Conservation (phyloP, 1,140 invertebrate genomes). For the Anastrepha obliqua region DNA sequence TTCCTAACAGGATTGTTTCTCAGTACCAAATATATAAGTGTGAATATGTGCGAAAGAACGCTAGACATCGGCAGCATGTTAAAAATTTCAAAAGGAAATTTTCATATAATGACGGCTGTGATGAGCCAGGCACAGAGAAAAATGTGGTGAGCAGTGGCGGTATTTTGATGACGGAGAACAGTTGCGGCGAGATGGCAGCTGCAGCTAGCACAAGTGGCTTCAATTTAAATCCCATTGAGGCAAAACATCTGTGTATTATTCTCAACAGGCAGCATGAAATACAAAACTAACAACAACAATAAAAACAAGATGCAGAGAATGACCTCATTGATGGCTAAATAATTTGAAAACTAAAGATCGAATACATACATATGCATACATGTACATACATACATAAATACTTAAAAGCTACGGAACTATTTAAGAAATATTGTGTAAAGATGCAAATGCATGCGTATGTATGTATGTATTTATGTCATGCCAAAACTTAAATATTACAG, state of each 20-base stretch:
- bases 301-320: background rate
- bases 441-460: too few relatives aligned
- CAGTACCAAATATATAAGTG: too few relatives aligned
- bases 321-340: too few relatives aligned
- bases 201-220: constrained; percentile 12
- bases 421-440: too few relatives aligned
- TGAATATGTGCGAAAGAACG: too few relatives aligned
- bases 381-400: too few relatives aligned
- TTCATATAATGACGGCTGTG: background rate
- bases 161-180: background rate
- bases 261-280: background rate
- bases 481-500: too few relatives aligned
- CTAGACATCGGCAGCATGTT: background rate
- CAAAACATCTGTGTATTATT: background rate
- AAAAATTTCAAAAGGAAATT: background rate
- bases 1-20: too few relatives aligned
- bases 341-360: too few relatives aligned
- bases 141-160: background rate
- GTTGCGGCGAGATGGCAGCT: background rate
- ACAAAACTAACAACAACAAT: background rate
- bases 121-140: background rate
- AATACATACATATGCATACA: too few relatives aligned
- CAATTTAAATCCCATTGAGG: constrained; percentile 29
- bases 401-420: too few relatives aligned
- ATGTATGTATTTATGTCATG: too few relatives aligned